Base-by-base conservation (phyloP, 2,888 invertebrate species). In the Lysandra bellargus region DNA sequence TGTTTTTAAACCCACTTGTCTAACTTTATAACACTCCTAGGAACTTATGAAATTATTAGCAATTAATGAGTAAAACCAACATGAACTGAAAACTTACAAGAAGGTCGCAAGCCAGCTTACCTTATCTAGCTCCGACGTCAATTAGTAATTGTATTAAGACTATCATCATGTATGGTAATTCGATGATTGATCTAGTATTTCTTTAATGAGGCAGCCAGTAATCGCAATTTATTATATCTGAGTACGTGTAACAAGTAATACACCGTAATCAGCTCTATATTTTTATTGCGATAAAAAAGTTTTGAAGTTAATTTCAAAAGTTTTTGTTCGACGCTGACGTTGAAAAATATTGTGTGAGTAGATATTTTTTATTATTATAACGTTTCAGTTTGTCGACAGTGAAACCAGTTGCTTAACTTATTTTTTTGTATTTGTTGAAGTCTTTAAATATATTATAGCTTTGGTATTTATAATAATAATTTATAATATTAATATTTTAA, bases 161-260 rank as follows among this genome's bases (percentile, higher is more conserved):
- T 64, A 64, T 30, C 64, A 64, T 64, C 64, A 12, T 64, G 64
- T 64, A 64, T 64, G 64, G 9, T 64, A 64, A 64, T 64, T 30
- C 64, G 12, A 64, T 30, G 64, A 64, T 64, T 30, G 64, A 64
- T 64, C 64, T 64, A 64, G 64, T 64, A 61, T 61, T 69, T 69
- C 14, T 33, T 37, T 69, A 37, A 69, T 33, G 17, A 33, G 4
- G 5, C 17, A 5, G 4, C 5, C 12, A 3, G 23, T 64, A 12
- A 61, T 9, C 4, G 30, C 30, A 23, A 64, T 30, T 30, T 30
- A 30, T 64, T 64, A 64, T 30, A 64, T 30, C 64, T 23, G 64
- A 30, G 64, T 23, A 12, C 9, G 9, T 30, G 64, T 64, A 9
- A 30, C 64, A 64, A 30, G 64, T 64, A 30, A 30, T 64, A 30